phyloP scores from a whole-genome alignment of 2,797 vertebrate genomes.

The Arnoldichthys spilopterus region DNA sequence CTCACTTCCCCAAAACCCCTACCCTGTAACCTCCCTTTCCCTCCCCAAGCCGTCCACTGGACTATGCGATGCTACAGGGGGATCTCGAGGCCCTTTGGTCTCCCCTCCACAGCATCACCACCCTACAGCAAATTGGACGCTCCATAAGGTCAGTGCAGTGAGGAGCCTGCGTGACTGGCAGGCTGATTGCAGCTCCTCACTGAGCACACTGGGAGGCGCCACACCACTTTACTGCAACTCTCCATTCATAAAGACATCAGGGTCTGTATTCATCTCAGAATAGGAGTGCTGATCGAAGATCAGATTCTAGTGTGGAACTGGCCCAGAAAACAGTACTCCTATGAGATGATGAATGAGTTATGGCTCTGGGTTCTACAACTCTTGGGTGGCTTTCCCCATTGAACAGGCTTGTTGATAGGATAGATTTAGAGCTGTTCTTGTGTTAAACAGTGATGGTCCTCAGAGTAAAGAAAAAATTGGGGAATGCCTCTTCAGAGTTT shows the following conservation, averaged over 20 bases:
- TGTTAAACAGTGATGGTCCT: background rate
- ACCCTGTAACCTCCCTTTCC: constrained; percentile 54
- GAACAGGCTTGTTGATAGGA: background rate
- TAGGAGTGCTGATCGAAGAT: constrained; percentile 39
- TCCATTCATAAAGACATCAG: constrained; percentile 33
- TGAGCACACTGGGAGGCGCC: constrained; percentile 41
- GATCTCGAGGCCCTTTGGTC: constrained; percentile 85
- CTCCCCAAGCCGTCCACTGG: constrained; percentile 79
- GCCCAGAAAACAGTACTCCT: constrained; percentile 38
- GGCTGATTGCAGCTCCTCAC: constrained; percentile 59
- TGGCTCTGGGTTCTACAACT: constrained; percentile 28
- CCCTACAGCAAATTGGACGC: constrained; percentile 80
- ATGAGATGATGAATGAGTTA: constrained; percentile 44
- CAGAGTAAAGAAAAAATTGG: constrained; percentile 4
- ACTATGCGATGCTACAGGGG: constrained; percentile 79
- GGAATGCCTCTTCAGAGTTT: constrained; percentile 47
- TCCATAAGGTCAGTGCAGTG: constrained; percentile 79
- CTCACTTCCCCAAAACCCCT: constrained; percentile 52
- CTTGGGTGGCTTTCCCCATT: constrained; percentile 48
- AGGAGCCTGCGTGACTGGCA: constrained; percentile 54
- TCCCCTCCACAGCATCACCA: constrained; percentile 82
- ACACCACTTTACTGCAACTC: constrained; percentile 36
- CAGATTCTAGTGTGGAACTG: background rate
- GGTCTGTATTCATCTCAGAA: constrained; percentile 42
- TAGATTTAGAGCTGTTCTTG: background rate